These are phyloP conservation scores for Cyrtonyx montezumae DNA, from an alignment of 2,113 vertebrate species.

Conservation along the genomic window DNA sequence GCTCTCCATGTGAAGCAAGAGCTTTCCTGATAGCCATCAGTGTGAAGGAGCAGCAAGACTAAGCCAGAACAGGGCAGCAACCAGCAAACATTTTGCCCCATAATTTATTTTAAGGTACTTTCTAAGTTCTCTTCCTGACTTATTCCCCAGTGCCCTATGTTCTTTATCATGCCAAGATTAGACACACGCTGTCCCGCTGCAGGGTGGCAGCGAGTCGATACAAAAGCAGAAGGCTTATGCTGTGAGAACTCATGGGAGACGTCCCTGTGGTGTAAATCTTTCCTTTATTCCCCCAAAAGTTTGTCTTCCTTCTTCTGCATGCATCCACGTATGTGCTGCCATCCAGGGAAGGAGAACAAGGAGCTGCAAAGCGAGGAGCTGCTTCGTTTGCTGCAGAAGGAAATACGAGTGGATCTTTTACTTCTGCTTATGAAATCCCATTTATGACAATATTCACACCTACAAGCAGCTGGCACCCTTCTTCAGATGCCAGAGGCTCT, in stretches of 20 bases:
- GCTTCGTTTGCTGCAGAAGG: background rate
- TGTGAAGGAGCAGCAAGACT: background rate
- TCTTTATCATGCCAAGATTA: background rate
- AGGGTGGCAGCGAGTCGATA: background rate
- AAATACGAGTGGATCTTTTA: background rate
- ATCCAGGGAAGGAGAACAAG: background rate
- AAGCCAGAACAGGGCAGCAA: background rate
- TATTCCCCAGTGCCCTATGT: background rate
- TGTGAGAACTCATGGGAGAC: background rate
- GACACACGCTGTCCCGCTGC: background rate
- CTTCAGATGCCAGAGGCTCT: constrained; percentile 17
- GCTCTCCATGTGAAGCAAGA: background rate
- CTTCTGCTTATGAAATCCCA: constrained; percentile 19
- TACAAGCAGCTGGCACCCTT: constrained; percentile 54
- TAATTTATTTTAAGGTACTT: background rate
- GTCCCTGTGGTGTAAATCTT: background rate
- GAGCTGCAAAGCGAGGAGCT: background rate
- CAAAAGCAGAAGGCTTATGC: background rate
- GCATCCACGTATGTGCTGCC: fast-evolving
- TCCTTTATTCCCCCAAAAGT: background rate
- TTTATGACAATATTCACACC: constrained; percentile 40
- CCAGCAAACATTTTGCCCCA: background rate
- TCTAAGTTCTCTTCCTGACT: background rate
- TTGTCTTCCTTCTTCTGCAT: background rate
- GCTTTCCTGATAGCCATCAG: background rate